Evolutionary conservation across 1,140 invertebrate species (phyloP), one percentile per base, ranked within the genome.

Genomic region (Macrostomum lignano): DNA sequence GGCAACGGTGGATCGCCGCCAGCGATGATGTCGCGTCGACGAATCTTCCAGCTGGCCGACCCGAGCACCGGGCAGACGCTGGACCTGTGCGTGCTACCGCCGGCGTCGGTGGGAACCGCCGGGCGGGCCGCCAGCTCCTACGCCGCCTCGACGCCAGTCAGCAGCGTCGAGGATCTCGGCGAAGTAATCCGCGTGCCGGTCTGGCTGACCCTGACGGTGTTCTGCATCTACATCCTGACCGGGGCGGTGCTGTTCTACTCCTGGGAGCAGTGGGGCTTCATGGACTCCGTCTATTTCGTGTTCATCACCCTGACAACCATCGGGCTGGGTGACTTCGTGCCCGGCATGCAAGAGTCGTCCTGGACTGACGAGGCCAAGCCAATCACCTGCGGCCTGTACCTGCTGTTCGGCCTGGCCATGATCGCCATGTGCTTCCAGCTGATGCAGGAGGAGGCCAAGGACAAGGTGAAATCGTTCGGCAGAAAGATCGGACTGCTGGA

Each of bases 361-460:
- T 17, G 30, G 10, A 20, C 24, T 19, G 11, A 22, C 3, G 26
- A 33, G 20, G 13, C 24, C 17, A 33, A 76, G 49, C 60, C 78
- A 36, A 67, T 77, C 20, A 69, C 71, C 10, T 76, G 73, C 51
- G 75, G 74, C 47, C 60, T 75, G 1, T 86, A 82, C 51, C 51
- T 86, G 21, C 63, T 84, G 21, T 64, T 84, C 39, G 79, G 79
- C 15, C 63, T 86, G 19, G 72, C 79, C 9, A 56, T 86, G 20
- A 70, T 86, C 41, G 76, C 78, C 1, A 84, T 81, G 75, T 74
- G 75, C 33, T 84, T 81, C 46, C 78, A 73, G 50, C 62, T 86
- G 21, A 68, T 86, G 36, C 77, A 86, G 53, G 75, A 82, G 38
- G 74, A 84, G 51, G 69, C 82, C 1, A 66, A 73, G 23, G 57